A percentile compares a stretch with the other conserved stretches of the same genome.
phyloP scores from a whole-genome alignment of 2,797 vertebrate genomes.

The Enteromius treurensis region DNA sequence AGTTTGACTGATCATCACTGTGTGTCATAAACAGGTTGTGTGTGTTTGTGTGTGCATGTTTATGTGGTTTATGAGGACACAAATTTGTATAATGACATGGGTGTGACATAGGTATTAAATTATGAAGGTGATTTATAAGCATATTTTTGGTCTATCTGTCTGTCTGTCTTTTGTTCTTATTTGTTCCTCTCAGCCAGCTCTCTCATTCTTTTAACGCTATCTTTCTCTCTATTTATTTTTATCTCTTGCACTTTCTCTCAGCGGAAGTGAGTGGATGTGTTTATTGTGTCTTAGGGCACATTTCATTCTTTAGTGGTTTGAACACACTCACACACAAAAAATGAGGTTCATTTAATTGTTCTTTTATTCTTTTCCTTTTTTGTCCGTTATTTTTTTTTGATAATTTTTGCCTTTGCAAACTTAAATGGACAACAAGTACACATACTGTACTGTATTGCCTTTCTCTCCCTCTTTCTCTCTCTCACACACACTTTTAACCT shows the following conservation, averaged over 20 bases:
- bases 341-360: neutral
- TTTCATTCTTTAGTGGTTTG: neutral
- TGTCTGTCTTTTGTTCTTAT: neutral
- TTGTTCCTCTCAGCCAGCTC: neutral
- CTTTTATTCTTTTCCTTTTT: neutral
- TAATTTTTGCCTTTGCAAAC: neutral
- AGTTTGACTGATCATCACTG: neutral
- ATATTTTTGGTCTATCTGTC: neutral
- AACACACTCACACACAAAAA: neutral
- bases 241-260: neutral
- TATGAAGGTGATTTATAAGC: too few relatives aligned
- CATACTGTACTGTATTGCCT: neutral
- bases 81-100: too few relatives aligned
- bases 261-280: neutral
- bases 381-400: neutral
- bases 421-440: neutral
- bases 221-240: neutral
- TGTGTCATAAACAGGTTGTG: constrained; percentile 27
- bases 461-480: neutral
- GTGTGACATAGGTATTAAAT: too few relatives aligned
- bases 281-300: constrained; percentile 26
- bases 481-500: neutral
- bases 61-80: too few relatives aligned
- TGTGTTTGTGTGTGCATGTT: neutral
- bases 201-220: neutral